phyloP scores from a whole-genome alignment of 2,113 vertebrate species.

The Pampusana beccarii region DNA sequence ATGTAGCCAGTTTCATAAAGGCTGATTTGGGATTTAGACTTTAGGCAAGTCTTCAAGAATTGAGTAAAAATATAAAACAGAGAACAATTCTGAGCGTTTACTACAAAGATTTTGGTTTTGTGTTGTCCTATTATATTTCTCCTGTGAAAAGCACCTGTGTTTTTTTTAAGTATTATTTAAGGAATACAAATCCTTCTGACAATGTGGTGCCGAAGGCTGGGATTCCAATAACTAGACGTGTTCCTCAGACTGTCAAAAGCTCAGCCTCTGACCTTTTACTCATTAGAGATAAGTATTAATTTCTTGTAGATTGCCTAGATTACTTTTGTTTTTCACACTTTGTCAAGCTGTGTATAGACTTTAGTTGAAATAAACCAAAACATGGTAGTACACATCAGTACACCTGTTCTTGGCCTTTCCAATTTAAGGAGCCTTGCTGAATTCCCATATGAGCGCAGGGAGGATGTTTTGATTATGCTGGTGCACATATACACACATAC shows the following conservation, averaged over 20 bases:
- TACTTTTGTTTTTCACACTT: not conserved
- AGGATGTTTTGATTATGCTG: not conserved
- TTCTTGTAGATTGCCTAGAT: not conserved
- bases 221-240: not conserved
- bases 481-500: fast-evolving
- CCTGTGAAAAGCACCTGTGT: not conserved
- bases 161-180: not conserved
- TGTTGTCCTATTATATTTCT: not conserved
- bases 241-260: not conserved
- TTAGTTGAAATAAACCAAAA: not conserved
- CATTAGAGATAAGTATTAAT: not conserved
- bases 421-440: not conserved
- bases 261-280: not conserved
- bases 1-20: slow-evolving; percentile 64
- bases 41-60: slow-evolving; percentile 51
- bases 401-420: not conserved
- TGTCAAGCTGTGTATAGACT: not conserved
- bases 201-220: not conserved
- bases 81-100: slow-evolving; percentile 39
- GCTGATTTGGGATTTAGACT: slow-evolving; percentile 55
- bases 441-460: not conserved
- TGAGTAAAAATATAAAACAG: slow-evolving; percentile 48
- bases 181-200: not conserved
- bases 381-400: fast-evolving
- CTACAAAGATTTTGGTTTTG: slow-evolving; percentile 2